Evolutionary conservation across 2,888 invertebrate species (phyloP), one percentile per base, ranked within the genome.

Genomic region (Parnassius mnemosyne): DNA sequence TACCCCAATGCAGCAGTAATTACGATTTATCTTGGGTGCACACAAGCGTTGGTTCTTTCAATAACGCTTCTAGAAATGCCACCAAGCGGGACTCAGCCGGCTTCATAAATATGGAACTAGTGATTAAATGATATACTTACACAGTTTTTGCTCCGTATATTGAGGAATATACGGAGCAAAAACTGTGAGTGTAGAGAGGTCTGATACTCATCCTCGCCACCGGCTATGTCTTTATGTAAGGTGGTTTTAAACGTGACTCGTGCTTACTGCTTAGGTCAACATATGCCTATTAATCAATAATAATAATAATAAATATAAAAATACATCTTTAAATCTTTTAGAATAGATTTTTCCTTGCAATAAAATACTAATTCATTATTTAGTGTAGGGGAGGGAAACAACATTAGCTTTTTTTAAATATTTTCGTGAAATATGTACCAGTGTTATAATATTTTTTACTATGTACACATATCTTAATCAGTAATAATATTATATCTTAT

Each of bases 71-170:
- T 81, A 87, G 85, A 88, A 90, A 90, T 89, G 89, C 82, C 79
- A 79, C 80, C 76, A 67, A 73, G 78, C 85, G 75, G 84, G 77
- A 34, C 34, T 34, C 75, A 66, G 66, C 69, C 75, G 65, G 76
- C 80, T 84, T 86, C 83, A 87, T 88, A 89, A 87, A 89, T 89
- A 89, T 89, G 88, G 82, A 87, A 80, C 72, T 79, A 75, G 79
- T 78, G 83, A 85, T 88, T 87, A 86, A 85, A 84, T 80, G 73
- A 75, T 78, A 73, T 78, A 74, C 76, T 76, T 73, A 69, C 69
- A 69, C 67, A 72, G 78, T 83, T 86, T 87, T 85, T 86, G 75
- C 55, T 25, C 25, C 10, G 51, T 34, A 42, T 41, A 50, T 46
- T n/a, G n/a, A n/a, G n/a, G n/a, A n/a, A n/a, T n/a, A n/a, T n/a